Evolutionary conservation across 2,113 vertebrate genomes (phyloP), one percentile per base, ranked within the genome.

Genomic region (Parus major): DNA sequence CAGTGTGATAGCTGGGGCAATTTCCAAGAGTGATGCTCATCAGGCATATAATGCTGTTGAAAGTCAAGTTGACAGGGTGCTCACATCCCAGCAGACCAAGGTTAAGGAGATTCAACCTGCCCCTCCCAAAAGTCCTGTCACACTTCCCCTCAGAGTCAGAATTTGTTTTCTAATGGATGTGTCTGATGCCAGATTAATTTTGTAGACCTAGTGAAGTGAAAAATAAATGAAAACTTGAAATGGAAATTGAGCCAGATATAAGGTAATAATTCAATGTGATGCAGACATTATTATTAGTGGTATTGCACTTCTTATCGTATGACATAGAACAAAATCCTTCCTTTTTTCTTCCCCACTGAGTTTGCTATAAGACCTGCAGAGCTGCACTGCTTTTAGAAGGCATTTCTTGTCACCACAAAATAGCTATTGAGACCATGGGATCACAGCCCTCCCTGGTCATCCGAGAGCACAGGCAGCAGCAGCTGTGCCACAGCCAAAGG

Each of bases 161-260:
- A 52, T 0, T 33, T 50, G 41, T 82, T 87, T 79, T 70, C 27
- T 6, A 53, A 35, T 85, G 22, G 10, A 20, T 79, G 31, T 59
- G 21, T 68, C 36, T 71, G 61, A 49, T 73, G 24, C 29, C 5
- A 23, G 31, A 28, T 53, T 88, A 81, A 77, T 73, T 63, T 33
- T 49, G 28, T 31, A 78, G 68, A 81, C 49, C 49, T 80, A 75
- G 44, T 24, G 71, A 80, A 93, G 27, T 63, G 47, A 78, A 92
- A 91, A 83, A 94, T 50, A 90, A 93, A 68, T 61, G 22, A 41
- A 84, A 86, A 65, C 42, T 86, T 92, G 68, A 73, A 73, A 83
- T 24, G 23, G 64, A 86, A 95, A 86, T 86, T 65, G 35, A 95
- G 13, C n/a, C 42, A 57, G 28, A 25, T 11, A 4, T 72, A 86